Percentiles rank a stretch among this genome's conserved stretches.
phyloP scores from a whole-genome alignment of 2,888 invertebrate genomes.

The Acronicta aceris region DNA sequence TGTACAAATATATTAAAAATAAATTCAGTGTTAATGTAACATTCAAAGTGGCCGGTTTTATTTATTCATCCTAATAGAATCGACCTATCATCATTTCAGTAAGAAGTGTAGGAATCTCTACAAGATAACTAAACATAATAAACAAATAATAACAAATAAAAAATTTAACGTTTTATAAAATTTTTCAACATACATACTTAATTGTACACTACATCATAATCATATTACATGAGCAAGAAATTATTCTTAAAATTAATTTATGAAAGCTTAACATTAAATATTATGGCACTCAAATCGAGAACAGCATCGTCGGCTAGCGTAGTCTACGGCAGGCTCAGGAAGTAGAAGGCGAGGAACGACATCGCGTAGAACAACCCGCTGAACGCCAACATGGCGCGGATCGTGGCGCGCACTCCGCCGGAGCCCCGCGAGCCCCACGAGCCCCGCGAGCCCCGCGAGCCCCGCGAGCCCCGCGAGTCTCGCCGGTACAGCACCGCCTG shows the following conservation, averaged over 20 bases:
- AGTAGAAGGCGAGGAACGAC: slow-evolving; percentile 81
- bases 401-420: slow-evolving; percentile 73
- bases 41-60: too few species aligned
- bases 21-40: too few species aligned
- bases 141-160: slow-evolving; percentile 48
- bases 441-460: slow-evolving; percentile 73
- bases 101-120: too few species aligned
- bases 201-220: not conserved
- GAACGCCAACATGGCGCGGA: slow-evolving; percentile 89
- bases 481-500: slow-evolving; percentile 67
- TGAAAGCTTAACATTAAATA: slow-evolving; percentile 14
- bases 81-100: too few species aligned
- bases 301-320: slow-evolving; percentile 17
- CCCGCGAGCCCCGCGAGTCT: slow-evolving; percentile 59
- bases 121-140: too few species aligned
- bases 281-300: slow-evolving; percentile 32
- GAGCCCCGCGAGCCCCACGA: slow-evolving; percentile 77
- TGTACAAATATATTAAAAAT: too few species aligned
- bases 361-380: slow-evolving; percentile 80
- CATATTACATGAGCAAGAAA: too few species aligned
- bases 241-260: too few species aligned
- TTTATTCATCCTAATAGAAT: too few species aligned
- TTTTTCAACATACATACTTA: too few species aligned
- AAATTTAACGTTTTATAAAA: too few species aligned
- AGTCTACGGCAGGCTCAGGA: slow-evolving; percentile 75